A percentile compares a stretch with the other conserved stretches of the same genome.
These are phyloP conservation scores for Cuniculus paca DNA, from an alignment of 2,797 vertebrate species.

Conservation along the genomic window DNA sequence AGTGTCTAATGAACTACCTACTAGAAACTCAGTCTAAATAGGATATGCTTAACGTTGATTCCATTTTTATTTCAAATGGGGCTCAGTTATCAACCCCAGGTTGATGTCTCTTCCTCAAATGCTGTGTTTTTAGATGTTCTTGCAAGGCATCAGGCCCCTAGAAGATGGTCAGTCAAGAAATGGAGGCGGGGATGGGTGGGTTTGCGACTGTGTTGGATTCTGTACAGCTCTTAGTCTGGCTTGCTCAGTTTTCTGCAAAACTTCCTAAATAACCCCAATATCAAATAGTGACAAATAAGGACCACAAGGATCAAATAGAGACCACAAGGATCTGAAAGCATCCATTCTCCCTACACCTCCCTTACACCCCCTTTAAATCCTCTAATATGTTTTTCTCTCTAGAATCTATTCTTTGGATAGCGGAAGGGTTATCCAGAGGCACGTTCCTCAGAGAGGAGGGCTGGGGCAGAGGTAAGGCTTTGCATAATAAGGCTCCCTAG, in stretches of 20 bases:
- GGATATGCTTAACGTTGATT: background rate
- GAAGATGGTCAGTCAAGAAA: background rate
- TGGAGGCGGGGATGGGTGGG: too few species aligned
- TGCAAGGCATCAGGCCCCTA: background rate
- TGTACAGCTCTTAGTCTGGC: background rate
- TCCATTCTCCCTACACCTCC: background rate
- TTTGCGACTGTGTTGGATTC: background rate
- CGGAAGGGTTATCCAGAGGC: background rate
- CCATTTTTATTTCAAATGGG: slow-evolving; percentile 45
- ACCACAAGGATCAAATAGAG: background rate
- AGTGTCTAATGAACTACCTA: slow-evolving; percentile 41
- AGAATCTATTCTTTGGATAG: background rate
- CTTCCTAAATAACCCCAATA: background rate
- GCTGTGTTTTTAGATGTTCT: background rate
- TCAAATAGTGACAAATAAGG: background rate
- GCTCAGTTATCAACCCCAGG: slow-evolving; percentile 38
- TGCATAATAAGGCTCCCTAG: background rate
- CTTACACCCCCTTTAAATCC: background rate
- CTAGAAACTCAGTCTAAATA: slow-evolving; percentile 45
- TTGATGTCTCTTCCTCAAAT: background rate
- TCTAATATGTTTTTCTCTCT: background rate
- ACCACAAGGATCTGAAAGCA: background rate
- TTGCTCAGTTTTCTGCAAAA: slow-evolving; percentile 49
- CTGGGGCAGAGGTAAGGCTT: background rate
- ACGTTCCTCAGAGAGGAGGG: background rate